Evolutionary conservation across 2,113 vertebrate genomes (phyloP).

Genomic region (Bothrops jararaca): DNA sequence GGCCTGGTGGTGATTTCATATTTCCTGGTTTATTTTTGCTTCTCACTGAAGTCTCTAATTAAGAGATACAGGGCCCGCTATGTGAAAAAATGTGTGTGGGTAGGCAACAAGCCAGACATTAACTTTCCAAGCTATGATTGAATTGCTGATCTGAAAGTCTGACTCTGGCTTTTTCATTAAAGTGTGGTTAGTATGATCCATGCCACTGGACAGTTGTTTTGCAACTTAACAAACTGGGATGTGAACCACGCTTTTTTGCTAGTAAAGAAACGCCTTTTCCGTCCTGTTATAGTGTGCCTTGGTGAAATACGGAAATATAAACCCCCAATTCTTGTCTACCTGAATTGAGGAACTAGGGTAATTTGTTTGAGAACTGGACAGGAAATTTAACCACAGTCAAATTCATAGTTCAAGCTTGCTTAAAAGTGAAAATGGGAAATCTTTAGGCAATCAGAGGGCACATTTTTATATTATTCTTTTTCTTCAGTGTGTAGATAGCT

Average conservation of each 20-base stretch:
- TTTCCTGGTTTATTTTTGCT: not conserved
- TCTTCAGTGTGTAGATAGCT: not conserved
- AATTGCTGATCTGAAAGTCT: not conserved
- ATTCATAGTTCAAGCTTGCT: not conserved
- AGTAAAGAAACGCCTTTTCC: not conserved
- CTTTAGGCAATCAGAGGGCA: not conserved
- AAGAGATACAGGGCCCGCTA: not conserved
- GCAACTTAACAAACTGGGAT: not conserved
- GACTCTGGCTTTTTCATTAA: not conserved
- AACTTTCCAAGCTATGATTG: not conserved
- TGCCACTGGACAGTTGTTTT: not conserved
- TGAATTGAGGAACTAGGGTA: not conserved
- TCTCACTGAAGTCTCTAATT: not conserved
- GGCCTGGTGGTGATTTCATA: not conserved
- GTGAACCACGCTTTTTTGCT: not conserved
- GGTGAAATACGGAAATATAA: not conserved
- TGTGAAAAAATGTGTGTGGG: not conserved
- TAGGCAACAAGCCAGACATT: not conserved
- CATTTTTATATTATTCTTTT: not conserved
- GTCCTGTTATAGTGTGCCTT: not conserved
- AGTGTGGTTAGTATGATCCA: not conserved
- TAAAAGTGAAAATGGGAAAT: not conserved
- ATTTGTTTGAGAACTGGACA: not conserved
- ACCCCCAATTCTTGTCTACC: not conserved
- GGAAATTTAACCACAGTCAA: not conserved